Evolutionary conservation across 2,888 invertebrate species (phyloP).

Genomic region (Tigriopus californicus): DNA sequence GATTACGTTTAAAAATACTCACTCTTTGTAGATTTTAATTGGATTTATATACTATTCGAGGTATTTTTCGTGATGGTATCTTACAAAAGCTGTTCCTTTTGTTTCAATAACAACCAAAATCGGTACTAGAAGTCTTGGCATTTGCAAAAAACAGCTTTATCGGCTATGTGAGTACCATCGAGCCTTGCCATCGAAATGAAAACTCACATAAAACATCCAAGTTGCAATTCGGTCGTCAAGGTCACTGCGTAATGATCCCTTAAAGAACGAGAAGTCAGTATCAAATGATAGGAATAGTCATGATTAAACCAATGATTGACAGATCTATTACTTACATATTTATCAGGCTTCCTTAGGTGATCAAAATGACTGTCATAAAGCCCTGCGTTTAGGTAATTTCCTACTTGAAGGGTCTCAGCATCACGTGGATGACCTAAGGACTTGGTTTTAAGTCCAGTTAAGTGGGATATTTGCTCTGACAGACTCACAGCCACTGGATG

Average conservation of each 20-base stretch:
- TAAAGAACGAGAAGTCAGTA: conserved; percentile 19
- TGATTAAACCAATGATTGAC: too few relatives aligned
- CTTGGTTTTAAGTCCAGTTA: conserved; percentile 24
- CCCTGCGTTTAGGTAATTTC: conserved; percentile 30
- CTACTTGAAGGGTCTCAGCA: conserved; percentile 23
- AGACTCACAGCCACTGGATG: background rate
- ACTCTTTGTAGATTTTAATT: too few relatives aligned
- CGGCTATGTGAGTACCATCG: too few relatives aligned
- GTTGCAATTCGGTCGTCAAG: conserved; percentile 20
- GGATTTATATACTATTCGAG: too few relatives aligned
- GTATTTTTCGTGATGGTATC: too few relatives aligned
- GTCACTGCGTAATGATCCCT: background rate
- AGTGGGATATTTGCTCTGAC: background rate
- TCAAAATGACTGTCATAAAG: conserved; percentile 32
- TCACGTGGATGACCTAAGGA: conserved; percentile 20
- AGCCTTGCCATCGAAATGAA: background rate
- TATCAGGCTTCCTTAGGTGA: conserved; percentile 21
- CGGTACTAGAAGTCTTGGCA: too few relatives aligned
- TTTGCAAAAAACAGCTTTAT: too few relatives aligned
- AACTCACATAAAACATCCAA: conserved; percentile 21
- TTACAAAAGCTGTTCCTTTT: too few relatives aligned
- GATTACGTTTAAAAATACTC: too few relatives aligned
- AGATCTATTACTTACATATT: conserved; percentile 5
- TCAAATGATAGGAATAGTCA: too few relatives aligned
- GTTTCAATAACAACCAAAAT: too few relatives aligned